Evolutionary conservation across 2,113 vertebrate genomes (phyloP).

Genomic region (Rutilus rutilus): DNA sequence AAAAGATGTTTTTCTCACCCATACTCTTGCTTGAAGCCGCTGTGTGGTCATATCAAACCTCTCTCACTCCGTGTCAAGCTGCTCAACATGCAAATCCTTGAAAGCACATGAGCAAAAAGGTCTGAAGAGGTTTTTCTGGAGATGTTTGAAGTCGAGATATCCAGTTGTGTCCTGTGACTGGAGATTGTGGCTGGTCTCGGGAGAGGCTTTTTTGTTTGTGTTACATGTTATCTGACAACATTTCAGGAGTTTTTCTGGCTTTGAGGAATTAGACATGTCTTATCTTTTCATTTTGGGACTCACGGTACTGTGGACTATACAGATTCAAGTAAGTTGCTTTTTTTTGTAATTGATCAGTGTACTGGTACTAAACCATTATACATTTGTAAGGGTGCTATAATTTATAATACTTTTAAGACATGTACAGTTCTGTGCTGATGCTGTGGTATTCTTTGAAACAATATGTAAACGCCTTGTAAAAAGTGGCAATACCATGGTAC

Average conservation of each 20-base stretch:
- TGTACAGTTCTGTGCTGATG: neutral
- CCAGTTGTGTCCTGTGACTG: neutral
- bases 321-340: slow-evolving; percentile 48
- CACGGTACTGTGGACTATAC: slow-evolving; percentile 41
- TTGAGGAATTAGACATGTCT: slow-evolving; percentile 52
- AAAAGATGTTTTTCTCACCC: slow-evolving; percentile 65
- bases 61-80: neutral
- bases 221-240: slow-evolving; percentile 31
- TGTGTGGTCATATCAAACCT: slow-evolving; percentile 30
- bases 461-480: neutral
- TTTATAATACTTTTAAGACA: neutral
- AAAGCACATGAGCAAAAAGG: slow-evolving; percentile 11
- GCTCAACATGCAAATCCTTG: slow-evolving; percentile 21
- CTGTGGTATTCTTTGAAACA: neutral
- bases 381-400: neutral
- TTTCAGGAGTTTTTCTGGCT: neutral
- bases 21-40: slow-evolving; percentile 27
- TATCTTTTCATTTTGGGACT: slow-evolving; percentile 53
- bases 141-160: slow-evolving; percentile 14
- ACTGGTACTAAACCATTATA: neutral
- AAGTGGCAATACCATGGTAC: too few relatives aligned
- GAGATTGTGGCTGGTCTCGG: neutral
- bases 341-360: neutral
- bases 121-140: neutral
- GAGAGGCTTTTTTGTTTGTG: neutral